Percentiles rank a stretch among this genome's conserved stretches.
phyloP scores from a whole-genome alignment of 2,888 invertebrate genomes.

The Pyralis farinalis region DNA sequence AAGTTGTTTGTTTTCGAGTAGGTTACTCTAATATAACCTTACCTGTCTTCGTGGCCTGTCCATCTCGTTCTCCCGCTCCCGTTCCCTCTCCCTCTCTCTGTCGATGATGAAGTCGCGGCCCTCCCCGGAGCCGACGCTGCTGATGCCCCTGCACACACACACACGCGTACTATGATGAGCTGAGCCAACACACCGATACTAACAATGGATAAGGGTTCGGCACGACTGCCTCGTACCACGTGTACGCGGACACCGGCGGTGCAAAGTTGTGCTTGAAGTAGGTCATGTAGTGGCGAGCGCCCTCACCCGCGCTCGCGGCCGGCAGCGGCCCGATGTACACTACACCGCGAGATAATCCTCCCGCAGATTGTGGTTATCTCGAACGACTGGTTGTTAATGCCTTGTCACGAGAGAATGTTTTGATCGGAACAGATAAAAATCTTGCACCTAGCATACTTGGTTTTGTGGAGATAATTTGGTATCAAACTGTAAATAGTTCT shows the following conservation, averaged over 20 bases:
- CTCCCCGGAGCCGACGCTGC: conserved; percentile 46
- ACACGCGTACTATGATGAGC: neutral
- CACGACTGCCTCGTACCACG: conserved; percentile 33
- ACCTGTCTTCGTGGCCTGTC: conserved; percentile 69
- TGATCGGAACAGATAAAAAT: neutral
- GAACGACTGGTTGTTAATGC: conserved; percentile 1
- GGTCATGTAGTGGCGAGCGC: conserved; percentile 25
- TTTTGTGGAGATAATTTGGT: too few relatives aligned
- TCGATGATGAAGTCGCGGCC: conserved; percentile 71
- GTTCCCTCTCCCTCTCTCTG: conserved; percentile 58
- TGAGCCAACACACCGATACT: too few relatives aligned
- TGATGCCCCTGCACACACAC: conserved; percentile 51
- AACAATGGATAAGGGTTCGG: neutral
- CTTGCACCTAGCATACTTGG: too few relatives aligned
- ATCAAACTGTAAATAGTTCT: too few relatives aligned
- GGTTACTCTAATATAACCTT: too few relatives aligned
- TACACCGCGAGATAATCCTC: neutral
- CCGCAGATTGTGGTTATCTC: conserved; percentile 1
- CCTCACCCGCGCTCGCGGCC: neutral
- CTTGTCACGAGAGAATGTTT: neutral
- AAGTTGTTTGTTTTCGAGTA: too few relatives aligned
- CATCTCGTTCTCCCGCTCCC: conserved; percentile 57
- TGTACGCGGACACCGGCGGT: conserved; percentile 43
- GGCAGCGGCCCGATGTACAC: neutral
- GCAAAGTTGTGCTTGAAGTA: conserved; percentile 39